These are phyloP conservation scores for Pocillopora verrucosa DNA, from an alignment of 64 coral and sea anemone genomes.

Conservation along the genomic window DNA sequence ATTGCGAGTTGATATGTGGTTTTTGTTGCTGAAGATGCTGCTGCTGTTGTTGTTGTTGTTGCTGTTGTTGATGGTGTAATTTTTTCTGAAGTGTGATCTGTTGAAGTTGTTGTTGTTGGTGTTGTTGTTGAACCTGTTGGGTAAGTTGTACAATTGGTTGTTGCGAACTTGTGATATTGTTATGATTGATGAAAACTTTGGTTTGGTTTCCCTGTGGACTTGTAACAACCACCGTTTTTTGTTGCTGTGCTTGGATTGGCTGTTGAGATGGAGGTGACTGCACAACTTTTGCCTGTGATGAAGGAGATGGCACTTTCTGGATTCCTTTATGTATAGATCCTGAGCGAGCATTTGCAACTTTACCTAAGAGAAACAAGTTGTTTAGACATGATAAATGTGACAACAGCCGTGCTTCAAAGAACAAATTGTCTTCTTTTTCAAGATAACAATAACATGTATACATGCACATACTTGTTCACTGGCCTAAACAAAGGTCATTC, in stretches of 20 bases:
- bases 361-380: not conserved
- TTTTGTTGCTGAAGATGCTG: slow-evolving; percentile 79
- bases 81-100: slow-evolving; percentile 88
- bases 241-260: slow-evolving; percentile 29
- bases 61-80: slow-evolving; percentile 81
- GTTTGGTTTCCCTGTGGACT: slow-evolving; percentile 83
- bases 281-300: slow-evolving; percentile 20
- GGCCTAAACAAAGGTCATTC: no score
- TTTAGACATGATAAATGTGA: not conserved
- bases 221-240: slow-evolving; percentile 73
- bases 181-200: slow-evolving; percentile 84
- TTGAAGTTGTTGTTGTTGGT: slow-evolving; percentile 70
- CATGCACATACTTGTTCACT: no score
- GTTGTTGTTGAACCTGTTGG: slow-evolving; percentile 86
- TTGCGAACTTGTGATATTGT: slow-evolving; percentile 65
- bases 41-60: slow-evolving; percentile 62
- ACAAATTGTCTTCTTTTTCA: no score
- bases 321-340: slow-evolving; percentile 22
- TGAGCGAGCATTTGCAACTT: slow-evolving; percentile 6
- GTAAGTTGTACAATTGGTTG: slow-evolving; percentile 88
- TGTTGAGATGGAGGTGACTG: slow-evolving; percentile 36
- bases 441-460: no score
- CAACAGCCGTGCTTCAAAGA: no score
- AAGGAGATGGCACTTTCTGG: slow-evolving; percentile 13
- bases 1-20: slow-evolving; percentile 76